These are phyloP conservation scores for Brachypteracias leptosomus DNA, from an alignment of 2,113 vertebrate species.

Conservation along the genomic window DNA sequence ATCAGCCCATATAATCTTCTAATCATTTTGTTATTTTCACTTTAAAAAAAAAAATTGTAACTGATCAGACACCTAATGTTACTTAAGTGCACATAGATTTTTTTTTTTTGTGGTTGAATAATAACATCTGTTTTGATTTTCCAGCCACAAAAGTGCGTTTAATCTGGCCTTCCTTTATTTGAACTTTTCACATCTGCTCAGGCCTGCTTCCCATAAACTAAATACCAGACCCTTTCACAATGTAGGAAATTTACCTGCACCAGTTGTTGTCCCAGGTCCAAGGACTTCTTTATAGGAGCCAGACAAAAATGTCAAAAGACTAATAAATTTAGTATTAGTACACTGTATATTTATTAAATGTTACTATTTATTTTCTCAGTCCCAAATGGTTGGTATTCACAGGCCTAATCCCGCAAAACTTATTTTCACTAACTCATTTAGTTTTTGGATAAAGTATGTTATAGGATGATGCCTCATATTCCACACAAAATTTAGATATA, in stretches of 20 bases:
- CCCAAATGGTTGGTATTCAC: background rate
- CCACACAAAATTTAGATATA: background rate
- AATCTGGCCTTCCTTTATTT: constrained; percentile 84
- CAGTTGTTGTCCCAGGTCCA: constrained; percentile 64
- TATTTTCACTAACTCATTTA: constrained; percentile 15
- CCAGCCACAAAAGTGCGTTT: constrained; percentile 76
- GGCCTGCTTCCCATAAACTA: constrained; percentile 78
- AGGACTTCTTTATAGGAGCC: constrained; percentile 70
- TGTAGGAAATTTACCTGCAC: constrained; percentile 78
- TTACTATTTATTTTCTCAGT: constrained; percentile 38
- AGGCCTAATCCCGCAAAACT: background rate
- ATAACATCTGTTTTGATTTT: constrained; percentile 84
- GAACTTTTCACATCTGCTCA: constrained; percentile 84
- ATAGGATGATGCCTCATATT: background rate
- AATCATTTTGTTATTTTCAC: constrained; percentile 68
- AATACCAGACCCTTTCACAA: constrained; percentile 75
- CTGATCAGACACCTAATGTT: constrained; percentile 77
- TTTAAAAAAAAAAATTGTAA: constrained; percentile 27
- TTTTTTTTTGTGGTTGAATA: constrained; percentile 78
- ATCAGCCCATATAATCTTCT: constrained; percentile 54
- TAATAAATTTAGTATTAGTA: constrained; percentile 63
- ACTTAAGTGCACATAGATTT: constrained; percentile 72
- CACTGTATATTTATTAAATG: background rate
- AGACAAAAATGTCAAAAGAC: constrained; percentile 72
- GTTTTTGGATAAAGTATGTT: background rate